Percentiles rank a stretch among this genome's conserved stretches.
phyloP scores from a whole-genome alignment of 2,113 vertebrate genomes.

The Microcebus lehilahytsara region DNA sequence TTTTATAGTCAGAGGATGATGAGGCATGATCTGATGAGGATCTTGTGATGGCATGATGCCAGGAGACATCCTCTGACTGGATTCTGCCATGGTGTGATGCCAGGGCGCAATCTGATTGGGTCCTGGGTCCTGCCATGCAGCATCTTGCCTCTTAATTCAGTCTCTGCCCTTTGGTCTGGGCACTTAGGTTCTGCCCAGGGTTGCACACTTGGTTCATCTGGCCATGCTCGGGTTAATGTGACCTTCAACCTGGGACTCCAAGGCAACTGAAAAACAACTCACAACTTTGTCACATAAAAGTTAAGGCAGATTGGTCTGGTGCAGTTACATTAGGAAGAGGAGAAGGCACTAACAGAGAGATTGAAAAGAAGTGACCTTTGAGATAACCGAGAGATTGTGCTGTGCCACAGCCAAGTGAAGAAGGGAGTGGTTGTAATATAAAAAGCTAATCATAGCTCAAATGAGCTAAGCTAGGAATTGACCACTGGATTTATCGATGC shows the following conservation, averaged over 20 bases:
- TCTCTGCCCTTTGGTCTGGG: background rate
- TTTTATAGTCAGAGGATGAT: too few relatives aligned
- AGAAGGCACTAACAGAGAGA: background rate
- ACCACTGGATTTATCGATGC: background rate
- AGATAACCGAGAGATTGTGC: background rate
- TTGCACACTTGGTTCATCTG: background rate
- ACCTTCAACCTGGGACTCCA: background rate
- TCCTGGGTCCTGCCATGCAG: too few relatives aligned
- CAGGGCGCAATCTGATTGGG: too few relatives aligned
- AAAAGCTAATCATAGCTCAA: background rate
- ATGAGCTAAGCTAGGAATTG: background rate
- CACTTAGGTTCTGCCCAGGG: background rate
- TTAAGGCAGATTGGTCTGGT: background rate
- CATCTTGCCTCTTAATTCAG: background rate
- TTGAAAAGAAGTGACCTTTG: background rate
- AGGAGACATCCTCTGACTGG: too few relatives aligned
- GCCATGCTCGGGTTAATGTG: background rate
- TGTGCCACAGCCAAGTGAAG: background rate
- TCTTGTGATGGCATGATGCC: too few relatives aligned
- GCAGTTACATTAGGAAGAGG: background rate
- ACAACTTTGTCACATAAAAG: background rate
- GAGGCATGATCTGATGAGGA: too few relatives aligned
- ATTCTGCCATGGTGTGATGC: too few relatives aligned
- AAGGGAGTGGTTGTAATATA: background rate
- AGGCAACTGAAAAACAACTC: background rate